These are phyloP conservation scores for Himantopus leucocephalus DNA, from an alignment of 2,113 vertebrate genomes.

Conservation along the genomic window DNA sequence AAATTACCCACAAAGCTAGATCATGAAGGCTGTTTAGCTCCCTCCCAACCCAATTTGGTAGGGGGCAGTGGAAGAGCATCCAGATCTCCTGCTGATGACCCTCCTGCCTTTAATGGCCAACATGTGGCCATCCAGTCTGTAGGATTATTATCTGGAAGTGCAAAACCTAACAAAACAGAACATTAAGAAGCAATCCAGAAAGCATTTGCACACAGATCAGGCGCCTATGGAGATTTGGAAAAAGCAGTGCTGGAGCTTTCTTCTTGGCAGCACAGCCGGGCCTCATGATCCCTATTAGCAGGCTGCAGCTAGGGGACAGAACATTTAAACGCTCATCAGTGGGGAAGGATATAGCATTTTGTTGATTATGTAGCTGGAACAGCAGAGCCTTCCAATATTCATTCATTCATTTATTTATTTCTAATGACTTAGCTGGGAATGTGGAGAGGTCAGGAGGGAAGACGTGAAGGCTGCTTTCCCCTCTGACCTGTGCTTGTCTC, in stretches of 20 bases:
- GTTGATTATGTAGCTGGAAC: neutral
- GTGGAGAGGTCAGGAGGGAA: neutral
- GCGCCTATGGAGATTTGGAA: neutral
- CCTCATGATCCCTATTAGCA: neutral
- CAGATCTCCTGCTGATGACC: neutral
- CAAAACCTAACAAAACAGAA: neutral
- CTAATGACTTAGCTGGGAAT: neutral
- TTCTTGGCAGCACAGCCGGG: neutral
- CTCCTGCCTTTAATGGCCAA: neutral
- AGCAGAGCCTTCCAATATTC: conserved; percentile 10
- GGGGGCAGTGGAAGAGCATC: neutral
- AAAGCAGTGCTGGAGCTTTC: neutral
- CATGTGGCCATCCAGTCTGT: neutral
- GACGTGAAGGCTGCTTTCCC: neutral
- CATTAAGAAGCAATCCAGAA: neutral
- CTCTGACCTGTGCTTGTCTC: neutral
- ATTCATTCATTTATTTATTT: neutral
- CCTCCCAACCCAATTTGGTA: neutral
- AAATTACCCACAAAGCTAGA: too few species aligned
- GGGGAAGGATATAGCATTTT: neutral
- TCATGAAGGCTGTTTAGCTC: neutral
- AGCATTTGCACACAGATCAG: neutral
- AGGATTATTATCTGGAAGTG: neutral
- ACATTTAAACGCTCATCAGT: neutral
- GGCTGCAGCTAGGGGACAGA: neutral